Evolutionary conservation across 2,888 invertebrate species (phyloP), one percentile per base, ranked within the genome.

Genomic region (Lamellibrachia columna): DNA sequence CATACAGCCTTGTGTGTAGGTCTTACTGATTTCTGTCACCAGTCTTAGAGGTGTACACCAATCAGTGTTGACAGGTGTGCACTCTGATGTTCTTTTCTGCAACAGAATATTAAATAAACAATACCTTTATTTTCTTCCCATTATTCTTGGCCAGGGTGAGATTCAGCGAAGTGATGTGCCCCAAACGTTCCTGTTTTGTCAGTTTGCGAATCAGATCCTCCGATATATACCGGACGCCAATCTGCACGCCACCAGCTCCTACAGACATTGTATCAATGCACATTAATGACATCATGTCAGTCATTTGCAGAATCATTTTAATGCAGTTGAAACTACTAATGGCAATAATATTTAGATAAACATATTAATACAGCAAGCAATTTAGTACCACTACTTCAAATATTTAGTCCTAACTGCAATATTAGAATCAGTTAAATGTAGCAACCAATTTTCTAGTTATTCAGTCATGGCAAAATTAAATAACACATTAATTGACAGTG

Each of bases 121-220:
- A 92, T 94, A 96, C 96, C 95, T 95, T 96, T 7, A 96, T 96
- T 94, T 96, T 96, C 94, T 96, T 96, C 22, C 95, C 96, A 55
- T 95, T 95, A 92, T 96, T 96, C 90, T 95, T 95, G n/a, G 95
- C 93, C 22, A 96, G 94, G 9, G 95, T 96, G 15, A 96, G 95
- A 91, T 95, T 96, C 2, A 96, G 94, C 22, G 94, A 95, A 22
- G 95, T 95, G 92, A 96, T 95, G 93, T 94, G 93, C 40, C 95
- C 95, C 22, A 96, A 91, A 92, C 94, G 95, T 9, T 96, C 95
- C 90, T 96, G 95, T 92, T 95, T 96, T 52, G 96, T 94, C 6
- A 96, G 93, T 93, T 95, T 96, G 91, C 94, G 95, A 53, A 96
- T 95, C 53, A 96, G 93, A 90, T 96, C 96, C 92, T 96, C 96